Conservation (phyloP, 2,113 vertebrate genomes). For the Colinus virginianus region DNA sequence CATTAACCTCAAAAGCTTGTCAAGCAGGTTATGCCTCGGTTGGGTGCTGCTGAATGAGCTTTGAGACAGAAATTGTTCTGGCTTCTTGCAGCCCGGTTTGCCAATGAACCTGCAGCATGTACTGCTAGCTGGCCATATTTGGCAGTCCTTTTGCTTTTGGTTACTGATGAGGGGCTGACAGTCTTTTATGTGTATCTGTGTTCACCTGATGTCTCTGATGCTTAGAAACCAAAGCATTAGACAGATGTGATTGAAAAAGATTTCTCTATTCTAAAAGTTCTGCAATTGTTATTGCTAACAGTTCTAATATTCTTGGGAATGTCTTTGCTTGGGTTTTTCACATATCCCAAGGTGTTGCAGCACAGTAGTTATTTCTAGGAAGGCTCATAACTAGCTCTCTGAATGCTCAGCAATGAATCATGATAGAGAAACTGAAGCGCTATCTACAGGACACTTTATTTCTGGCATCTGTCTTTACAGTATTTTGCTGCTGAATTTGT, state of each 20-base stretch:
- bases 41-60: no score
- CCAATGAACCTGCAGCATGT: not conserved
- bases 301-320: not conserved
- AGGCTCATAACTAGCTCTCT: not conserved
- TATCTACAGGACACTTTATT: not conserved
- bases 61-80: no score
- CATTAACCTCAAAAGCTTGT: no score
- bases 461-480: not conserved
- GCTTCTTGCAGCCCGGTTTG: not conserved
- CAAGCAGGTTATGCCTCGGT: no score
- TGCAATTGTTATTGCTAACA: not conserved
- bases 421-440: not conserved
- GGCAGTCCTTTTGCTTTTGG: accelerated
- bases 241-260: not conserved
- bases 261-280: not conserved
- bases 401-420: not conserved
- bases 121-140: not conserved
- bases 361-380: not conserved
- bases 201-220: not conserved
- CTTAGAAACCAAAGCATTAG: not conserved
- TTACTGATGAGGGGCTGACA: not conserved
- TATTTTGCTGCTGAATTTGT: not conserved
- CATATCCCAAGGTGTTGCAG: not conserved
- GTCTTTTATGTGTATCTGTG: not conserved
- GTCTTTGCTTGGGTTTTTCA: not conserved